Conservation (phyloP, 2,888 invertebrate genomes). For the Cryptocephalus moraei region DNA sequence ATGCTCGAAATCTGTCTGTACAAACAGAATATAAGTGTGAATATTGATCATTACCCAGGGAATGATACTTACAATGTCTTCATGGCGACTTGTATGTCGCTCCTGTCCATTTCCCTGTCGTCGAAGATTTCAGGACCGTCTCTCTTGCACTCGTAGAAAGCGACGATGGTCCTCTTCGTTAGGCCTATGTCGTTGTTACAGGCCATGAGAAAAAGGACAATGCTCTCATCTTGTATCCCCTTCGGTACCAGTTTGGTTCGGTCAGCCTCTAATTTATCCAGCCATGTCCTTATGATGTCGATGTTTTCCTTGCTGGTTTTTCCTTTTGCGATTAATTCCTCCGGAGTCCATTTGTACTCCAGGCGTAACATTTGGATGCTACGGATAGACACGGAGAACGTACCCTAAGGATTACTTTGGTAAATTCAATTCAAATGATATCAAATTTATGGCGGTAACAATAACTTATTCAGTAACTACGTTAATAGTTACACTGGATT, state of each 20-base stretch:
- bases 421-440: no score
- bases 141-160: slow-evolving; percentile 49
- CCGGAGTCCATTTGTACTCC: slow-evolving; percentile 20
- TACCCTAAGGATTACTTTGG: no score
- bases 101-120: slow-evolving; percentile 39
- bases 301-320: slow-evolving; percentile 19
- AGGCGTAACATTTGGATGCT: not conserved
- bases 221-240: slow-evolving; percentile 44
- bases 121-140: slow-evolving; percentile 54
- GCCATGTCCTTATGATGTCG: slow-evolving; percentile 15
- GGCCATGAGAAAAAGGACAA: slow-evolving; percentile 55
- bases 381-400: no score
- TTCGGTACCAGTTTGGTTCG: slow-evolving; percentile 35
- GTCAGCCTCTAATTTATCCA: slow-evolving; percentile 26
- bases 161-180: slow-evolving; percentile 51
- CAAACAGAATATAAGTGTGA: not conserved
- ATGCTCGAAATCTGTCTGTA: slow-evolving; percentile 21
- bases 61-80: slow-evolving; percentile 10
- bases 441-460: no score
- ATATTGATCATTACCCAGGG: not conserved
- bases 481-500: no score
- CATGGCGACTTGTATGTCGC: slow-evolving; percentile 8
- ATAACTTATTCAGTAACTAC: no score
- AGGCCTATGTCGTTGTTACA: slow-evolving; percentile 50
- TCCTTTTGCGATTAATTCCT: slow-evolving; percentile 22